A percentile compares a stretch with the other conserved stretches of the same genome.
phyloP scores from a whole-genome alignment of 2,113 vertebrate species.

The Edolisoma coerulescens region DNA sequence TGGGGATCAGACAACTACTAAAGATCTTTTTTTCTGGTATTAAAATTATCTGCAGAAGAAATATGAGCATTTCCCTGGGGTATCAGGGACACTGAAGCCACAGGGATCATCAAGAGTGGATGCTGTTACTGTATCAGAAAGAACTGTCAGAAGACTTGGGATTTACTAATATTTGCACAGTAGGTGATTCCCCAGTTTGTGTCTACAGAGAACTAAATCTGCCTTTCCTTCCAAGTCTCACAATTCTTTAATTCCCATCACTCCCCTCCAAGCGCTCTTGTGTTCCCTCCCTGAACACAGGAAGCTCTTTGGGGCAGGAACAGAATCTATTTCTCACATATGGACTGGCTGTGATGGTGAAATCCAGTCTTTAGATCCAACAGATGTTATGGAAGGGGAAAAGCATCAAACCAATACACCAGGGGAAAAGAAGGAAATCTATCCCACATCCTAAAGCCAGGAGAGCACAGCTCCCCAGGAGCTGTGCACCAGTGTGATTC shows the following conservation, averaged over 20 bases:
- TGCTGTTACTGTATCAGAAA: background rate
- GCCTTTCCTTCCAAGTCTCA: background rate
- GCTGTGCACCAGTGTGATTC: background rate
- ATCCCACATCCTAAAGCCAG: background rate
- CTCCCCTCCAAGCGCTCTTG: fast-evolving
- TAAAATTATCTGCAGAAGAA: background rate
- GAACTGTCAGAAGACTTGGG: background rate
- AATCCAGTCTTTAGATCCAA: background rate
- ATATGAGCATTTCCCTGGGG: background rate
- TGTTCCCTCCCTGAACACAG: background rate
- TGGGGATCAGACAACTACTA: fast-evolving
- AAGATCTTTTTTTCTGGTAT: fast-evolving
- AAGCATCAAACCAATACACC: background rate
- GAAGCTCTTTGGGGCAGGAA: background rate
- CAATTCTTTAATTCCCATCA: background rate
- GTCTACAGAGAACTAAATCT: background rate
- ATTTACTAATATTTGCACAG: background rate
- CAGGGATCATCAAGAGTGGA: background rate
- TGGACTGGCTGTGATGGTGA: background rate
- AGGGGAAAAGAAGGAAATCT: background rate
- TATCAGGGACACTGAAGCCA: background rate
- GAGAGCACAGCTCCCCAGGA: background rate
- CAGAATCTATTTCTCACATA: background rate
- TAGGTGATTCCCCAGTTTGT: too few relatives aligned
- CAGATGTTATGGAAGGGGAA: background rate